phyloP scores from a whole-genome alignment of 2,113 vertebrate genomes.

The Smithornis capensis region DNA sequence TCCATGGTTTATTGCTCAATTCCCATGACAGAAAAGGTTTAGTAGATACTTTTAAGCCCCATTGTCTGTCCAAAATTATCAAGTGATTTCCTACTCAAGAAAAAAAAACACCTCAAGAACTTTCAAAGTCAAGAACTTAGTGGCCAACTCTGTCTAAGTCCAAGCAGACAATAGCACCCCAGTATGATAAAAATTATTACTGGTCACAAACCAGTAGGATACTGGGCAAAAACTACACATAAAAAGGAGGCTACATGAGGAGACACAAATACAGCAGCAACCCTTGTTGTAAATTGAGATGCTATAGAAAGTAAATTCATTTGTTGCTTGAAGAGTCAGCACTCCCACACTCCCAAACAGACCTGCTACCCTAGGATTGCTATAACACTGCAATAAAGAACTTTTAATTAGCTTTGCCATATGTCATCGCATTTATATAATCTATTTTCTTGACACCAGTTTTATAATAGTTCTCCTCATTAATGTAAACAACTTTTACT shows the following conservation, averaged over 20 bases:
- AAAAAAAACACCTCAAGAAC: background rate
- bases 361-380: background rate
- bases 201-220: background rate
- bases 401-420: background rate
- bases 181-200: background rate
- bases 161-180: background rate
- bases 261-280: background rate
- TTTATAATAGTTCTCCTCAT: background rate
- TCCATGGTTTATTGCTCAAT: background rate
- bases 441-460: background rate
- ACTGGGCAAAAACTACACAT: background rate
- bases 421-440: background rate
- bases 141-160: background rate
- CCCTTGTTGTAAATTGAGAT: rapidly evolving
- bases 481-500: background rate
- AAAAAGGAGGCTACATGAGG: background rate
- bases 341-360: background rate
- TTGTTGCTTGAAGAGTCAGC: background rate
- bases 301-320: background rate
- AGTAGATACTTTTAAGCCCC: background rate
- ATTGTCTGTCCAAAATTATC: background rate
- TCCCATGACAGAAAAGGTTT: background rate
- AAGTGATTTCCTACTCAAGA: background rate
- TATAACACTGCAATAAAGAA: background rate
- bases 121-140: background rate